Evolutionary conservation across 2,113 vertebrate genomes (phyloP), one percentile per base, ranked within the genome.

Genomic region (Brachirus orientalis): DNA sequence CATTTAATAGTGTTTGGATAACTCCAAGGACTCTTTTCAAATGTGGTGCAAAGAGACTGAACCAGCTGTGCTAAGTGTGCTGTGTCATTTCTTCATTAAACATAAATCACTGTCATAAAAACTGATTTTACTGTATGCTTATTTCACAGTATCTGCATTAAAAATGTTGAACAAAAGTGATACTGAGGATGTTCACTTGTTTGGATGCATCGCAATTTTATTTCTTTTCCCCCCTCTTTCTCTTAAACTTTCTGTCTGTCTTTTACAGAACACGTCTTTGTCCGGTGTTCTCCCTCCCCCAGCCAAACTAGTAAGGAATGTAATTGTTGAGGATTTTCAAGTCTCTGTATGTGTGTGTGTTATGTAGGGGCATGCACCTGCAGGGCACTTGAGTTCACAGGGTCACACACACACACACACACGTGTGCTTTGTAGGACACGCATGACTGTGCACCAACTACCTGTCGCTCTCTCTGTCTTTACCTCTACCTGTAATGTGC

Each of bases 311-410:
- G 75, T 20, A 8, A 82, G 91, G 92, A 93, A 93, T 94, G 92
- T 47, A 74, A 86, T 64, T 84, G 89, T 91, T 89, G 86, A 88
- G 88, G 72, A 91, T 91, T 90, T 91, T 86, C 71, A 76, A 69
- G 85, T 65, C 68, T 40, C 10, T 19, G n/a, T 28, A 16, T 58
- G 44, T 58, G 44, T 57, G 40, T 59, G 68, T 60, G 61, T 75
- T 70, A 72, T 40, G 79, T 72, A 71, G 85, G 75, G 67, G 54
- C 19, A 74, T 91, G 92, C 91, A 93, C 92, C 92, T 93, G 92
- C 87, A 90, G 91, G 87, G 90, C 86, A 89, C 89, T 90, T 88
- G 91, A 89, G 92, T 91, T 91, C 87, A 91, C 44, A 16, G 22
- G 86, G 80, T 82, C 65, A 58, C 59, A 37, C 14, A 18, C 72